These are phyloP conservation scores for Drosophila mauritiana DNA, from an alignment of 1,140 invertebrate genomes.

Conservation along the genomic window DNA sequence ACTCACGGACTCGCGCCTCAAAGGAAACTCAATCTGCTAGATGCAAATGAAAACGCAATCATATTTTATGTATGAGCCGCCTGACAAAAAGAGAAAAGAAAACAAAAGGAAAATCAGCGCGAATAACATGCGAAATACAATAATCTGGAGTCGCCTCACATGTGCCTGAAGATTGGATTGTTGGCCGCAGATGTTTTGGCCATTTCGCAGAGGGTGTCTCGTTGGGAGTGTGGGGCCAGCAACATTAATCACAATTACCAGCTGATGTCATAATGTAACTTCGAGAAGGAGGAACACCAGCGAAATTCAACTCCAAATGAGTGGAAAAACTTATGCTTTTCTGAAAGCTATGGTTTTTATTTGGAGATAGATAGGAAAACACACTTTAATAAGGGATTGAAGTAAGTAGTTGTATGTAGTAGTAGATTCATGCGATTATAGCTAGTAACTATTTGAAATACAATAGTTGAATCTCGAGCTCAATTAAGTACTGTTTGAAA, in stretches of 20 bases:
- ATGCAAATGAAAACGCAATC: slow-evolving; percentile 82
- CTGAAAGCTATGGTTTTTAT: no score
- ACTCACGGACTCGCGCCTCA: slow-evolving; percentile 71
- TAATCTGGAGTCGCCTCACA: slow-evolving; percentile 49
- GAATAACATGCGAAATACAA: slow-evolving; percentile 47
- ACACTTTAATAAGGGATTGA: no score
- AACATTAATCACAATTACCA: slow-evolving; percentile 51
- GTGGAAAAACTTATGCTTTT: not conserved
- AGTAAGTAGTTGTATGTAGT: no score
- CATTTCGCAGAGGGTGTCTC: slow-evolving; percentile 39
- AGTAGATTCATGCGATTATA: no score
- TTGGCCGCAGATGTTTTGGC: slow-evolving; percentile 44
- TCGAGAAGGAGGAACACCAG: slow-evolving; percentile 2
- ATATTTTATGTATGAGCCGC: slow-evolving; percentile 78
- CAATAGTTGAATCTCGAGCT: no score
- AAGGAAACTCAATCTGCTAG: slow-evolving; percentile 81
- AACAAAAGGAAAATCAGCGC: slow-evolving; percentile 25
- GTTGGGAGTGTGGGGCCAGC: not conserved
- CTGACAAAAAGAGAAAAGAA: slow-evolving; percentile 39
- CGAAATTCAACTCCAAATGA: slow-evolving; percentile 24
- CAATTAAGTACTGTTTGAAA: no score
- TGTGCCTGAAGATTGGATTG: slow-evolving; percentile 24
- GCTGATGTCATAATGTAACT: slow-evolving; percentile 43
- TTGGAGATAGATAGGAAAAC: no score
- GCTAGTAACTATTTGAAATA: no score